A percentile compares a stretch with the other conserved stretches of the same genome.
Evolutionary conservation across 2,113 vertebrate species (phyloP).

Genomic region (Buteo buteo): DNA sequence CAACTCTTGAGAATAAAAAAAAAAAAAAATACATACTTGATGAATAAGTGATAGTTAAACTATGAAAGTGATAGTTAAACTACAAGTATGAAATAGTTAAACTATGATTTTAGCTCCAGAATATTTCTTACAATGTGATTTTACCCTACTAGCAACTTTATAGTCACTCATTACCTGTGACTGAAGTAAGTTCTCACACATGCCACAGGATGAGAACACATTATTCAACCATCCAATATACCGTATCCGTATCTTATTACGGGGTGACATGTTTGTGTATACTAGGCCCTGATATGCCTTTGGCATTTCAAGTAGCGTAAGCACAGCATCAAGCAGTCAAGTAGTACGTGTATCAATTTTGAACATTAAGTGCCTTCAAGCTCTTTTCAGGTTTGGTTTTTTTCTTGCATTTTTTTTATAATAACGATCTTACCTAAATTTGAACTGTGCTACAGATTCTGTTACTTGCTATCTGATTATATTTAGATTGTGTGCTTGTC

Average conservation of each 20-base stretch:
- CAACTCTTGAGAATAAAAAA: background rate
- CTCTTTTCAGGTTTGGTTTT: background rate
- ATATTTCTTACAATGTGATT: background rate
- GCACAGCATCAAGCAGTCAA: background rate
- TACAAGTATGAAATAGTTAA: background rate
- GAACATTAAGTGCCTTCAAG: background rate
- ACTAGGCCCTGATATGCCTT: background rate
- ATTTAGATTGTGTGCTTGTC: background rate
- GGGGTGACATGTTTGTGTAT: background rate
- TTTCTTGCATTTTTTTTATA: background rate
- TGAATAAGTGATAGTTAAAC: background rate
- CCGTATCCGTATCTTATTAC: fast-evolving
- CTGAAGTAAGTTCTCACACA: background rate
- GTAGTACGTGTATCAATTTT: background rate
- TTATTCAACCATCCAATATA: background rate
- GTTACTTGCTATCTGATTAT: background rate
- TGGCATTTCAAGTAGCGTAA: background rate
- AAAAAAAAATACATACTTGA: background rate
- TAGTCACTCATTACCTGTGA: background rate
- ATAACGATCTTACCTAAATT: background rate
- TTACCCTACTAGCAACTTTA: background rate
- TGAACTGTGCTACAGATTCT: background rate
- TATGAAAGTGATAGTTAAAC: background rate
- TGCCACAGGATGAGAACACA: background rate
- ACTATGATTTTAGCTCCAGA: background rate